A percentile compares a stretch with the other conserved stretches of the same genome.
These are phyloP conservation scores for Callipepla californica DNA, from an alignment of 2,113 vertebrate species.

Conservation along the genomic window DNA sequence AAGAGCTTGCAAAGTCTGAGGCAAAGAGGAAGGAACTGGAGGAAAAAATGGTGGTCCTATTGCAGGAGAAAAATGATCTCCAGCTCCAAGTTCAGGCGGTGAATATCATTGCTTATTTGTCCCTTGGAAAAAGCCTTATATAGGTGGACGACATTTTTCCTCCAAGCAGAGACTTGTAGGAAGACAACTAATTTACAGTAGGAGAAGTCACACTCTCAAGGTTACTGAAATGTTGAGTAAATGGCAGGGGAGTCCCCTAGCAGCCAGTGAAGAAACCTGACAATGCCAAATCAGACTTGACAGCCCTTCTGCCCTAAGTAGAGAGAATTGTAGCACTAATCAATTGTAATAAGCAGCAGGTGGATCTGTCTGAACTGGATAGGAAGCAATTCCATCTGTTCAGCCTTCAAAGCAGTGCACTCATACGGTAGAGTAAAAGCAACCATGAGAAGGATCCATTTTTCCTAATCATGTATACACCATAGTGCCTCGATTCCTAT, in stretches of 20 bases:
- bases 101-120: not conserved
- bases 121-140: not conserved
- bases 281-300: not conserved
- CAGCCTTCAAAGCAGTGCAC: not conserved
- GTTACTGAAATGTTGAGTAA: not conserved
- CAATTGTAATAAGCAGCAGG: not conserved
- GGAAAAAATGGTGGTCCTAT: conserved; percentile 85
- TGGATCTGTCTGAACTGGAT: not conserved
- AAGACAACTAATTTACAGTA: not conserved
- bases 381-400: not conserved
- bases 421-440: not conserved
- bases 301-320: not conserved
- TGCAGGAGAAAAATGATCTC: conserved; percentile 87
- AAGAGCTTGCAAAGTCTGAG: conserved; percentile 82
- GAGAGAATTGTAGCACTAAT: not conserved
- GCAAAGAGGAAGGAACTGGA: conserved; percentile 83
- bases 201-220: not conserved
- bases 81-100: conserved; percentile 86
- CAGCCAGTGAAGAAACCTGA: not conserved
- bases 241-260: not conserved
- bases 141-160: not conserved
- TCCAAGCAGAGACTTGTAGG: not conserved
- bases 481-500: not conserved
- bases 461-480: not conserved
- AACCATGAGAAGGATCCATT: not conserved